Conservation (phyloP, 2,888 invertebrate genomes). For the Adineta ricciae region DNA sequence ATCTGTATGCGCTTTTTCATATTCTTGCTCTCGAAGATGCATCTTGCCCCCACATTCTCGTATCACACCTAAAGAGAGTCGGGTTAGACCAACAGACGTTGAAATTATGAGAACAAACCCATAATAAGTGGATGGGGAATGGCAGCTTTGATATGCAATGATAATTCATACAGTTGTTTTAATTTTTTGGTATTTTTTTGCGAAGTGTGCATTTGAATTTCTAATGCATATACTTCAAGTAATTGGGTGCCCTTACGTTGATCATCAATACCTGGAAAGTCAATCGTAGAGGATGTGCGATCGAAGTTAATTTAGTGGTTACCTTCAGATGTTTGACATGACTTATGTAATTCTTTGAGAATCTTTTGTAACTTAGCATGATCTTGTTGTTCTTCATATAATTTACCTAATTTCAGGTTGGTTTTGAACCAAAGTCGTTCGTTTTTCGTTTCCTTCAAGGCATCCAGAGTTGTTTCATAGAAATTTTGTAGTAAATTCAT, state of each 20-base stretch:
- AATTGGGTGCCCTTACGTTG: constrained; percentile 89
- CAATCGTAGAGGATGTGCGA: constrained; percentile 56
- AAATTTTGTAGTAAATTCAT: constrained; percentile 95
- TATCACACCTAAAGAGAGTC: constrained; percentile 11
- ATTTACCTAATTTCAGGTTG: constrained; percentile 91
- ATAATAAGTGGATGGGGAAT: constrained; percentile 99
- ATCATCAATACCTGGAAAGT: constrained; percentile 93
- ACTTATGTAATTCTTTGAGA: constrained; percentile 86
- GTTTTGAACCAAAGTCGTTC: constrained; percentile 99
- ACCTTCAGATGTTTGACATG: constrained; percentile 59
- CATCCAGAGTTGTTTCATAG: constrained; percentile 67
- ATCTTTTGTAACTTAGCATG: constrained; percentile 88
- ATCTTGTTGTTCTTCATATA: constrained; percentile 90
- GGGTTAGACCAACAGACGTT: too few relatives aligned
- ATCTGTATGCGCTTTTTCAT: constrained; percentile 95
- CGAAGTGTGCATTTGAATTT: constrained; percentile 99
- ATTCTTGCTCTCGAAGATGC: constrained; percentile 95
- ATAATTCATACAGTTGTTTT: constrained; percentile 82
- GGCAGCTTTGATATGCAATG: constrained; percentile 92
- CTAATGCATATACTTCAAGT: constrained; percentile 91
- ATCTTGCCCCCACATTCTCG: constrained; percentile 96
- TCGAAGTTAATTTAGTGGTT: too few relatives aligned
- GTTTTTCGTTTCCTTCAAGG: constrained; percentile 84
- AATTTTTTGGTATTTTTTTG: constrained; percentile 95
- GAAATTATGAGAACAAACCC: constrained; percentile 69